Base-by-base conservation (phyloP, 2,797 vertebrate species). In the Halcyon chelicuti region DNA sequence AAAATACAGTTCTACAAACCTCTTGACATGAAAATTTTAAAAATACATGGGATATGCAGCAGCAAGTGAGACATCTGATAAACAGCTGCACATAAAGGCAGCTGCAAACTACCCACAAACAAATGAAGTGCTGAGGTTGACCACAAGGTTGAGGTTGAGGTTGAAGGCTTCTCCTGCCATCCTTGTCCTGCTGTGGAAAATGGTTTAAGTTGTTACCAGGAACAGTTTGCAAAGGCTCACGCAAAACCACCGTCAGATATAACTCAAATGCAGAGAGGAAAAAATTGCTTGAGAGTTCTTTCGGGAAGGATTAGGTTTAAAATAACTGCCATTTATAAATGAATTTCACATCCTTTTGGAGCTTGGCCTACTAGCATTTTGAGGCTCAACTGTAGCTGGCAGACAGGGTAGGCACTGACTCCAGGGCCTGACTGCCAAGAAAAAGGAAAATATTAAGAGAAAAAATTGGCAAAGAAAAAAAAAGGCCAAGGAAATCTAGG, bases 261-360 rank as follows among this genome's bases (percentile, higher is more conserved):
- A 95, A 92, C 86, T 93, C 1, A 0, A 92, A 55, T 1, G 2
- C 33, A 72, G 90, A 89, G 83, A 92, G 88, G 92, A 89, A 96
- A 95, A 93, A 94, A 88, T 89, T 82, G 81, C 93, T 92, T 0
- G 9, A 93, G 81, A 92, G 79, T 91, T 83, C 93, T 96, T 96
- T 91, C 79, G 90, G 83, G 94, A 84, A 70, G 84, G 81, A 93
- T 94, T 95, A 91, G 35, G 39, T 86, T 96, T 93, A 84, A 94
- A 88, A 94, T 91, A 97, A 95, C 94, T 91, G 82, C 88, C 94
- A 97, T 86, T 93, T 88, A 73, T 86, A 93, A 96, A 93, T 97
- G 89, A 96, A 96, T 94, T 93, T 95, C 95, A 95, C 94, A 97
- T 96, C 92, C 74, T 97, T 89, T 94, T 96, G 94, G 96, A 97